A percentile compares a stretch with the other conserved stretches of the same genome.
Evolutionary conservation across 2,113 vertebrate species (phyloP).

Genomic region (Balaenoptera acutorostrata): DNA sequence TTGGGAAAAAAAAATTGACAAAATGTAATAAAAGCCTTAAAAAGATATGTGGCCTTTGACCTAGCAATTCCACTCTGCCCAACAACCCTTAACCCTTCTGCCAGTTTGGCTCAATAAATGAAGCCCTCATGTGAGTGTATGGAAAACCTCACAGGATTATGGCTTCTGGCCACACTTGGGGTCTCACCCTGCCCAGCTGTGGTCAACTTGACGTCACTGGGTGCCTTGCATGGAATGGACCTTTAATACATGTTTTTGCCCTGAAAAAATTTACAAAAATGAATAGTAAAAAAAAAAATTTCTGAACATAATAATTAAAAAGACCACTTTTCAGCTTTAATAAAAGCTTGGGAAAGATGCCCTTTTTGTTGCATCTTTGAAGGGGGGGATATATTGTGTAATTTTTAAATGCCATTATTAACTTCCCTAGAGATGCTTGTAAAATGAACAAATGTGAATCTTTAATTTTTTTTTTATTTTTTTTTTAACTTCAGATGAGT

Average conservation of each 20-base stretch:
- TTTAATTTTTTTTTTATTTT: background rate
- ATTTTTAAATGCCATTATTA: background rate
- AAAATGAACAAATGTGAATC: constrained; percentile 15
- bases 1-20: background rate
- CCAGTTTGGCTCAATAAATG: background rate
- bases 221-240: background rate
- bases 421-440: constrained; percentile 24
- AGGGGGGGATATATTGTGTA: background rate
- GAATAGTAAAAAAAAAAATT: background rate
- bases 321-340: background rate
- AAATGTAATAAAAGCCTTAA: background rate
- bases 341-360: background rate
- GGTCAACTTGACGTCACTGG: background rate
- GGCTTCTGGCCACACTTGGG: background rate
- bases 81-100: background rate
- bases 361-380: background rate
- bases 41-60: background rate
- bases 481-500: background rate
- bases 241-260: background rate
- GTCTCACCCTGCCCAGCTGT: background rate
- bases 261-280: background rate
- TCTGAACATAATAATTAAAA: background rate
- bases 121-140: fast-evolving
- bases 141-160: fast-evolving
- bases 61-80: background rate